These are phyloP conservation scores for Zaprionus nigranus DNA, from an alignment of 1,140 invertebrate genomes.

Conservation along the genomic window DNA sequence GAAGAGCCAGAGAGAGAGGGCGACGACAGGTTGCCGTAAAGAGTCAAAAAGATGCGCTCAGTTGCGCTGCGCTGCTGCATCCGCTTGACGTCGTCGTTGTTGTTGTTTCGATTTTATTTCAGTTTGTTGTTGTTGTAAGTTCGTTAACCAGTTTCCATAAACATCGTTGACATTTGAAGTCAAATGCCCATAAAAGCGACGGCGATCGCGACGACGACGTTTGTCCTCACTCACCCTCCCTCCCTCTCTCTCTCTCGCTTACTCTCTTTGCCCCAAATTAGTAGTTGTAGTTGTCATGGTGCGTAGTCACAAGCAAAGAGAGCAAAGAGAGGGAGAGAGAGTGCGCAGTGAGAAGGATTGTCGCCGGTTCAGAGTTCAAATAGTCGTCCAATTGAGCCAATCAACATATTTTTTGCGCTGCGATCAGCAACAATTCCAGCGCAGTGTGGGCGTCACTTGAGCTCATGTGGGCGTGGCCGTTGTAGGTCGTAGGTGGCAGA, in stretches of 20 bases:
- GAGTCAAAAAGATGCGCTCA: slow-evolving; percentile 71
- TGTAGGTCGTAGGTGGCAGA: slow-evolving; percentile 29
- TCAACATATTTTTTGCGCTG: slow-evolving; percentile 66
- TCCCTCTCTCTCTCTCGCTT: slow-evolving; percentile 6
- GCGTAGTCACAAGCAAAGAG: slow-evolving; percentile 47
- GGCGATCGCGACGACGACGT: slow-evolving; percentile 43
- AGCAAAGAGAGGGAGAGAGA: slow-evolving; percentile 8
- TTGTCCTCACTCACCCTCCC: slow-evolving; percentile 40
- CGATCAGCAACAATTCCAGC: slow-evolving; percentile 35
- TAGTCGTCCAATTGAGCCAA: slow-evolving; percentile 84
- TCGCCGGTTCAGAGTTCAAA: slow-evolving; percentile 77
- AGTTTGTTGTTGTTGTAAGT: slow-evolving; percentile 41
- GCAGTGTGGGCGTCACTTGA: neutral
- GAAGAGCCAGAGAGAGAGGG: neutral
- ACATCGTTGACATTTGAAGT: slow-evolving; percentile 77
- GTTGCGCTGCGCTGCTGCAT: slow-evolving; percentile 73
- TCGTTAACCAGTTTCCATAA: slow-evolving; percentile 77
- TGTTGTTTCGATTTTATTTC: slow-evolving; percentile 2
- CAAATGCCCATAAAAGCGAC: slow-evolving; percentile 77
- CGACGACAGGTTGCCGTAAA: slow-evolving; percentile 46
- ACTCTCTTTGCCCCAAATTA: slow-evolving; percentile 70
- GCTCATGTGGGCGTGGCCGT: slow-evolving; percentile 15
- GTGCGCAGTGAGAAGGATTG: slow-evolving; percentile 39
- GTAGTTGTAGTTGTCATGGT: slow-evolving; percentile 53
- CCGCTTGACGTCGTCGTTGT: slow-evolving; percentile 56